phyloP scores from a whole-genome alignment of 2,113 vertebrate genomes.

The Sitta europaea region DNA sequence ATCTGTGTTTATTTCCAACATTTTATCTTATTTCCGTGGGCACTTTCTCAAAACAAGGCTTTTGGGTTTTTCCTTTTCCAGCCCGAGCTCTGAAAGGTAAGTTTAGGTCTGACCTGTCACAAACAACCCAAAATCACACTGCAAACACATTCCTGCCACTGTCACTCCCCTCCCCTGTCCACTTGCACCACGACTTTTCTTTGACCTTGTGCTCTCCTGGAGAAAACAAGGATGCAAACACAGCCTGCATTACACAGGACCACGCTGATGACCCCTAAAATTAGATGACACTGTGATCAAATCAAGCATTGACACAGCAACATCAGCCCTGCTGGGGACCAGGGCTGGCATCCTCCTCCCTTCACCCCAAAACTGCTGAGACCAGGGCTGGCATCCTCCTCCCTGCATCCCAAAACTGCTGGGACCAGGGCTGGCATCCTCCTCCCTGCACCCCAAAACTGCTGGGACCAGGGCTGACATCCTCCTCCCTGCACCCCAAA shows the following conservation, averaged over 20 bases:
- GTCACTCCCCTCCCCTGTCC: neutral
- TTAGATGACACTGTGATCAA: neutral
- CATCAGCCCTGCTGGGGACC: neutral
- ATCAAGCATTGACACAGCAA: neutral
- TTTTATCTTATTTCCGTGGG: conserved; percentile 26
- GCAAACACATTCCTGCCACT: neutral
- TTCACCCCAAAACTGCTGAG: neutral
- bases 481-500: neutral
- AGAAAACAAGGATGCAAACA: neutral
- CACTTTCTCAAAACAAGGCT: neutral
- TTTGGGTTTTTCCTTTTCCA: neutral
- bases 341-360: neutral
- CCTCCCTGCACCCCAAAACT: neutral
- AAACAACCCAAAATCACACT: neutral
- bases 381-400: neutral
- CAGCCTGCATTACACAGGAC: neutral
- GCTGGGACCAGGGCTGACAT: neutral
- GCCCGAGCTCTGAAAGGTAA: neutral
- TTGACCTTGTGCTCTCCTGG: neutral
- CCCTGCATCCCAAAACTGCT: neutral
- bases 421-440: neutral
- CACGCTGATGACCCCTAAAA: accelerated
- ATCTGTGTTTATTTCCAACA: conserved; percentile 28
- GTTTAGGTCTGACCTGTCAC: neutral
- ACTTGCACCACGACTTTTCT: neutral